Evolutionary conservation across 2,113 vertebrate genomes (phyloP), one percentile per base, ranked within the genome.

Genomic region (Spea bombifrons): DNA sequence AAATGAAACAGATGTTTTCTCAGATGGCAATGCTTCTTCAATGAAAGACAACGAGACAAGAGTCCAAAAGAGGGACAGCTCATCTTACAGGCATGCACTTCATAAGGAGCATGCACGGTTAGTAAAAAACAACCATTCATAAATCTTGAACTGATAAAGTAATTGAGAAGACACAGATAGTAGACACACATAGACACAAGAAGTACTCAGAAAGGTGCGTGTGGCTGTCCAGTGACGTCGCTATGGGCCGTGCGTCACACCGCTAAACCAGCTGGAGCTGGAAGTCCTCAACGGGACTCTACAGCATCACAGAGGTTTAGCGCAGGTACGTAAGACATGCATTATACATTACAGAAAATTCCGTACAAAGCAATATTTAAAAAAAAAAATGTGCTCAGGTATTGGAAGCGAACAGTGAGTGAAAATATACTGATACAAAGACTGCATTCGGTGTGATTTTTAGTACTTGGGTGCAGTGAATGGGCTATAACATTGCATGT

Each of bases 81-180:
- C 0, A 70, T 71, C 2, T 78, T 64, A 75, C 17, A 81, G 63
- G 17, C 46, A 76, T 64, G 78, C 82, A 66, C 4, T 74, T 82
- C 63, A 82, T 64, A 79, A 50, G 12, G 49, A 53, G 8, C 71
- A 75, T 71, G 75, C 75, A 75, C 30, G 30, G 73, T 84, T 87
- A 88, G 78, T 81, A 86, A 53, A 8, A 10, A 10, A 68, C 76
- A 74, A 44, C 44, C 64, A 50, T 61, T 45, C 73, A 79, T 76
- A 75, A 0, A 8, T 66, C 53, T 73, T 67, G 64, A 76, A 74
- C 81, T 59, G 64, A 52, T 45, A 43, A 15, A 70, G 48, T 5
- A 47, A 72, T 55, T 53, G 47, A 63, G 65, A 4, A 46, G 59
- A 15, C 46, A 4, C 71, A 43, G n/a, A 64, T 47, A 77, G 64